Conservation (phyloP, 2,113 vertebrate species). For the Dicrurus megarhynchus region DNA sequence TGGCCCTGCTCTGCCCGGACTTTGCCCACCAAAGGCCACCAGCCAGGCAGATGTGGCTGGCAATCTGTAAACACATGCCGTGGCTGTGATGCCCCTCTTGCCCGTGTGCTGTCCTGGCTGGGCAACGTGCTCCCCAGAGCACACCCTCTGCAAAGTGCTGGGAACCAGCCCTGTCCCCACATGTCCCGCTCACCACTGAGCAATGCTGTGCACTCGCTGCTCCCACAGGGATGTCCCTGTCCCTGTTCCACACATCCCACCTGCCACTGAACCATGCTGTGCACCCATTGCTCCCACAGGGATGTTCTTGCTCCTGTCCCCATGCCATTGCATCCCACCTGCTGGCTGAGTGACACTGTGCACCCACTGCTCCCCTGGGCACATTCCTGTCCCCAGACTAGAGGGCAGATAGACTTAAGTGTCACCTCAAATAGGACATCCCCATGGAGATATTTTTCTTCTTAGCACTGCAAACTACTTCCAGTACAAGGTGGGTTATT, state of each 20-base stretch:
- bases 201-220: accelerated
- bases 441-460: not conserved
- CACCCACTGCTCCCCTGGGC: not conserved
- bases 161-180: not conserved
- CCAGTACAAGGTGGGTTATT: not conserved
- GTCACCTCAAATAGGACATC: not conserved
- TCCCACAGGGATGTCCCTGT: not conserved
- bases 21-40: not conserved
- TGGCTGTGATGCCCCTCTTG: not conserved
- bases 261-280: not conserved
- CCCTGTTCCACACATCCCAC: not conserved
- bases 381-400: not conserved
- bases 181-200: accelerated
- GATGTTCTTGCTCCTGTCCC: not conserved
- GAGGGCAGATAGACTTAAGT: not conserved
- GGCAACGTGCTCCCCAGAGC: accelerated
- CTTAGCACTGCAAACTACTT: not conserved
- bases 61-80: accelerated
- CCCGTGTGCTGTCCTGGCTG: accelerated
- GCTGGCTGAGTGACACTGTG: accelerated
- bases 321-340: accelerated
- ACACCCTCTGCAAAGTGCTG: not conserved
- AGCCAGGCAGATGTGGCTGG: not conserved
- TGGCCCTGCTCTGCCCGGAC: not conserved
- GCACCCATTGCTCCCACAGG: not conserved